phyloP scores from a whole-genome alignment of 2,888 invertebrate genomes.

The Agrilus mali region DNA sequence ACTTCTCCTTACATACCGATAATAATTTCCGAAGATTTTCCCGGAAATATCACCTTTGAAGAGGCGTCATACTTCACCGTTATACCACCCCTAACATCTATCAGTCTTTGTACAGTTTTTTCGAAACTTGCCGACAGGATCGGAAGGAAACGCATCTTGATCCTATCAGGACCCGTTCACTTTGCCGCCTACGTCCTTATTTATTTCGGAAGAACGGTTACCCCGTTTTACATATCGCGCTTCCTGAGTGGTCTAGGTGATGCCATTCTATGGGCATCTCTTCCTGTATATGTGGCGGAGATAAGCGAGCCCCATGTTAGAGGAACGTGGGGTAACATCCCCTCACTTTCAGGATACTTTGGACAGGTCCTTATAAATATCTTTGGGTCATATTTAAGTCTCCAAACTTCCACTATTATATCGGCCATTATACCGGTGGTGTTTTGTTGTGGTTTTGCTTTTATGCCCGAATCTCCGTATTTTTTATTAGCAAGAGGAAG shows the following conservation, averaged over 20 bases:
- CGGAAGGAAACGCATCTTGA: slow-evolving; percentile 22
- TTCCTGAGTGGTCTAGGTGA: slow-evolving; percentile 21
- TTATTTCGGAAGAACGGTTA: slow-evolving; percentile 17
- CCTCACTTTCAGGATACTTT: slow-evolving; percentile 18
- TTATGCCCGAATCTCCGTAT: slow-evolving; percentile 46
- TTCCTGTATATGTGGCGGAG: slow-evolving; percentile 25
- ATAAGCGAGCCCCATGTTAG: slow-evolving; percentile 22
- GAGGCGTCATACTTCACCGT: slow-evolving; percentile 26
- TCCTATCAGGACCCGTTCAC: slow-evolving; percentile 22
- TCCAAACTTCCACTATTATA: slow-evolving; percentile 39
- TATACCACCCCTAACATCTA: slow-evolving; percentile 21
- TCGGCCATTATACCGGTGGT: slow-evolving; percentile 44
- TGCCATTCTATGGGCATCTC: slow-evolving; percentile 17
- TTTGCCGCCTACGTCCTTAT: slow-evolving; percentile 19
- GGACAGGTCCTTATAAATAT: slow-evolving; percentile 30
- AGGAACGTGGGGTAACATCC: slow-evolving; percentile 23
- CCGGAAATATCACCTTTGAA: slow-evolving; percentile 20
- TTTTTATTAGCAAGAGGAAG: slow-evolving; percentile 20
- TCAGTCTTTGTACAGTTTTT: slow-evolving; percentile 18
- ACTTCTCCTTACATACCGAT: slow-evolving; percentile 26
- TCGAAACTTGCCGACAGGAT: slow-evolving; percentile 20
- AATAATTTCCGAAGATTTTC: slow-evolving; percentile 20
- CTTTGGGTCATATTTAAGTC: slow-evolving; percentile 42
- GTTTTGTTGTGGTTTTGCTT: slow-evolving; percentile 40
- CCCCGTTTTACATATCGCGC: slow-evolving; percentile 22